These are phyloP conservation scores for Epizoanthus ramosus DNA, from an alignment of 92 coral and sea anemone species.

Conservation along the genomic window DNA sequence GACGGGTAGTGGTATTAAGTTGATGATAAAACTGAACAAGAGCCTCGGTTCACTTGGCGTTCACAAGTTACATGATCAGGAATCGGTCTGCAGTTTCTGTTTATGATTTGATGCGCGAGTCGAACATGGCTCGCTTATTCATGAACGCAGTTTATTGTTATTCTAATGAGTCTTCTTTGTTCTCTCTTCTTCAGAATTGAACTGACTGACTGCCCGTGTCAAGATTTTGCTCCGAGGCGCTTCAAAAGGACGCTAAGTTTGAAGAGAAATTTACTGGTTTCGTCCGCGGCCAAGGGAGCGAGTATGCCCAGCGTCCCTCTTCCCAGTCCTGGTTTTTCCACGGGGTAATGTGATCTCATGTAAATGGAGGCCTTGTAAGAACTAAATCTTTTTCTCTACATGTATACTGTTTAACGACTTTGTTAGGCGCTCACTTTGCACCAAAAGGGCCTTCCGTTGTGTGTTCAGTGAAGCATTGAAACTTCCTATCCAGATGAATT, in stretches of 20 bases:
- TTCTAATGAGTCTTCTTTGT: conserved; percentile 82
- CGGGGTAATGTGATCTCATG: conserved; percentile 87
- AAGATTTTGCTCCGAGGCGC: conserved; percentile 39
- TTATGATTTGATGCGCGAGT: conserved; percentile 46
- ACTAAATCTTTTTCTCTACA: conserved; percentile 57
- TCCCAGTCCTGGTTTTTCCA: conserved; percentile 97
- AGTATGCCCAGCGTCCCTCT: conserved; percentile 99
- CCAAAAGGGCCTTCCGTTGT: conserved; percentile 49
- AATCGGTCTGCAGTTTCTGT: conserved; percentile 42
- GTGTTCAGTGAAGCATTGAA: conserved; percentile 36
- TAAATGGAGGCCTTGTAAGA: conserved; percentile 73
- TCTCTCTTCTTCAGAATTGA: conserved; percentile 43
- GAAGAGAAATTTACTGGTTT: conserved; percentile 62
- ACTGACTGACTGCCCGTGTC: conserved; percentile 29
- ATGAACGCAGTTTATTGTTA: conserved; percentile 71
- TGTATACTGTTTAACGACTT: conserved; percentile 54
- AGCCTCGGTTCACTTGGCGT: conserved; percentile 1
- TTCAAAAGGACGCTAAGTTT: conserved; percentile 59
- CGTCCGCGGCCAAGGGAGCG: conserved; percentile 68
- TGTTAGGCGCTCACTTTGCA: conserved; percentile 40
- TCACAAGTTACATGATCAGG: background rate
- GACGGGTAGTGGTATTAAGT: conserved; percentile 16
- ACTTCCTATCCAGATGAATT: conserved; percentile 10
- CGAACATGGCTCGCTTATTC: conserved; percentile 50
- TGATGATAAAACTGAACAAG: background rate